Base-by-base conservation (phyloP, 2,888 invertebrate species). In the Agriopis marginaria region DNA sequence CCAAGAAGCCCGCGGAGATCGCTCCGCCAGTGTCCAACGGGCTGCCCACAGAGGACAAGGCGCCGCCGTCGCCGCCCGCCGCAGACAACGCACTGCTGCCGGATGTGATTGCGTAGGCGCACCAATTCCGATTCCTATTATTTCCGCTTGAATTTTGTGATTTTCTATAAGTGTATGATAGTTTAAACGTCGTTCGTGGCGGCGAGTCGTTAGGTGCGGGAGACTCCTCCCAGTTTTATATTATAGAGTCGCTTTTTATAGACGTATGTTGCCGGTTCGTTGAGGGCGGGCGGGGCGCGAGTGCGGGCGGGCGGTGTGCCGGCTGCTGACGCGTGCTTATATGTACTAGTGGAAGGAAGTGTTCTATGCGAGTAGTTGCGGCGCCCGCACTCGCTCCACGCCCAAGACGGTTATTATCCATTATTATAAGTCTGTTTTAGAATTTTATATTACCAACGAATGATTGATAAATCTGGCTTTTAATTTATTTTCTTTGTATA, bases 371-470 rank as follows among this genome's bases (percentile, higher is more conserved):
- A 12, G 47, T 23, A 23, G 17, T 12, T 11, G n/a, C 47, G 47
- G 7, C 12, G 12, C 47, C 8, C 71, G 66, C 70, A 75, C 70
- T 60, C 74, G 70, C 72, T 79, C 77, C 75, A 77, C 79, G 72
- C 74, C 79, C 76, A 75, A 77, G 74, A 75, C 82, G 84, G 86
- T 89, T 87, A 87, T 89, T 89, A 89, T 90, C 86, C 89, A 90
- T 86, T 91, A 87, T 87, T 83, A 88, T 87, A 90, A 92, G 91
- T 92, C 91, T 90, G 92, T 93, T 90, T 92, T 93, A 93, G 92
- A 93, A 91, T 94, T 94, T 94, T 93, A 93, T 93, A 94, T 92
- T 93, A 93, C 93, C 93, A 91, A 93, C 93, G 93, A 93, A 92
- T 88, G 88, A 92, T 90, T 90, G 90, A 92, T 87, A 91, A 93